Evolutionary conservation across 2,888 invertebrate species (phyloP).

Genomic region (Opisthograptis luteolata): DNA sequence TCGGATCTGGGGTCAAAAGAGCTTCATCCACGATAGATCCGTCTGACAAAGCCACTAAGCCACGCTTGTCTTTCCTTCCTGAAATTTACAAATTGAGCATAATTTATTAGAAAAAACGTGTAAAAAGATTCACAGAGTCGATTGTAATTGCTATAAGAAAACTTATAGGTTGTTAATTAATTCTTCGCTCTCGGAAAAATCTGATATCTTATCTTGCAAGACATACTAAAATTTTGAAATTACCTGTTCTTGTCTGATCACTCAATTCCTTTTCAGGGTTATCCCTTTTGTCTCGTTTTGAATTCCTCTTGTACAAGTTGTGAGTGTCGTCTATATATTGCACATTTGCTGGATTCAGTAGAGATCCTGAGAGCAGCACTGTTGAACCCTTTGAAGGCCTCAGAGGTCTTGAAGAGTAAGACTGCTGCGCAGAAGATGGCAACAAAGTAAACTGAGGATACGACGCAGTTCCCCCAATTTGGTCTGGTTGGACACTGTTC

Average conservation of each 20-base stretch:
- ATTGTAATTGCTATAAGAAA: no score
- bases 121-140: no score
- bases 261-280: conserved; percentile 74
- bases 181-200: no score
- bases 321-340: conserved; percentile 86
- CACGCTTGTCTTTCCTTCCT: conserved; percentile 86
- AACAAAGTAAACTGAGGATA: conserved; percentile 47
- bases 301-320: conserved; percentile 79
- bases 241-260: conserved; percentile 58
- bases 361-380: conserved; percentile 68
- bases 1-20: conserved; percentile 70
- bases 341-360: conserved; percentile 85
- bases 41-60: conserved; percentile 86
- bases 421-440: conserved; percentile 41
- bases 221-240: no score
- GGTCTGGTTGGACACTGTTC: conserved; percentile 60
- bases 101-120: no score
- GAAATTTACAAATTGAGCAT: conserved; percentile 32
- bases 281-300: conserved; percentile 77
- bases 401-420: conserved; percentile 46
- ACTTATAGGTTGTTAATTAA: no score
- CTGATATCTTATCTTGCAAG: no score
- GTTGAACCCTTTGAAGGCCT: conserved; percentile 65
- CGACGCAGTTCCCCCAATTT: conserved; percentile 36
- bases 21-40: conserved; percentile 88